These are phyloP conservation scores for Macheiramphus alcinus DNA, from an alignment of 2,113 vertebrate genomes.

Conservation along the genomic window DNA sequence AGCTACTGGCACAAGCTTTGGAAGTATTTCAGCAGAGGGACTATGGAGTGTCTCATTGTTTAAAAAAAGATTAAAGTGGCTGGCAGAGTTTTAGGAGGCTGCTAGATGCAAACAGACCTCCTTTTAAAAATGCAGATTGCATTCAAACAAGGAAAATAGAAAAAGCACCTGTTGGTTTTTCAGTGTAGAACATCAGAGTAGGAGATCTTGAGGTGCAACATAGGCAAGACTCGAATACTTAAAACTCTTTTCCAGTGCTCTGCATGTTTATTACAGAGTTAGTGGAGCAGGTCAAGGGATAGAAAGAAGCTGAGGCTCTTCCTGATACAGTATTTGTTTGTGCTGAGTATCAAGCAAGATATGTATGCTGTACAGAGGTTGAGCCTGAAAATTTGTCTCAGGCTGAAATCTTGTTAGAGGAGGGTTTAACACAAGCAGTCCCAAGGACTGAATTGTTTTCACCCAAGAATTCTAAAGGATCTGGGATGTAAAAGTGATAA, in stretches of 20 bases:
- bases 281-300: background rate
- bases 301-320: background rate
- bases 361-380: background rate
- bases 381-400: background rate
- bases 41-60: background rate
- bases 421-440: background rate
- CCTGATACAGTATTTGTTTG: background rate
- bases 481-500: background rate
- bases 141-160: background rate
- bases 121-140: background rate
- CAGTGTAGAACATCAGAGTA: background rate
- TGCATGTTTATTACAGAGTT: background rate
- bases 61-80: background rate
- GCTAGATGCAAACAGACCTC: background rate
- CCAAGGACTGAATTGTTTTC: background rate
- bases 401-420: background rate
- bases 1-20: background rate
- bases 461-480: background rate
- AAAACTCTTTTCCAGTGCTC: background rate
- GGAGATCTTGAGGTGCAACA: background rate
- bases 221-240: background rate
- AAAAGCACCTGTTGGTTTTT: background rate
- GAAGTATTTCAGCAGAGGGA: background rate
- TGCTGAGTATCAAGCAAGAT: background rate
- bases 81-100: background rate